Conservation (phyloP, 1,140 invertebrate genomes). For the Muscidifurax raptorellus region DNA sequence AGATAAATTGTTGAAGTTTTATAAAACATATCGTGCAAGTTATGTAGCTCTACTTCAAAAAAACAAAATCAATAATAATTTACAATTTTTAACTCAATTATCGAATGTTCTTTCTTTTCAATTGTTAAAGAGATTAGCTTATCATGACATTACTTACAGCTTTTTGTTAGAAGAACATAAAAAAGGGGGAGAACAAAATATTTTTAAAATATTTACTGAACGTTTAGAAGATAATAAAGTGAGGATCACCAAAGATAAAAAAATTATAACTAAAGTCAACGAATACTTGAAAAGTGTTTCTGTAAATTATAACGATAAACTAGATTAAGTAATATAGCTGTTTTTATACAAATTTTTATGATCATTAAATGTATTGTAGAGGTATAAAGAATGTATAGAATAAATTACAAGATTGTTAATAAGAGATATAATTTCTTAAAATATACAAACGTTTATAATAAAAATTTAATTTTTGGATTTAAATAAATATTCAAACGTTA, state of each 20-base stretch:
- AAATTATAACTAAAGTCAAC: not conserved
- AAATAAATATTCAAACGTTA: no score
- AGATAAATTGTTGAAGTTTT: not conserved
- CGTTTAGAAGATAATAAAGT: not conserved
- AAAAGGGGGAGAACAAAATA: not conserved
- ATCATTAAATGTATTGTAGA: no score
- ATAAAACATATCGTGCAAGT: not conserved
- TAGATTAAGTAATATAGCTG: no score
- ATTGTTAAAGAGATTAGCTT: not conserved
- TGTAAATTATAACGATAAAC: no score
- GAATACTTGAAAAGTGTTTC: not conserved
- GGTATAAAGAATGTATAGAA: no score
- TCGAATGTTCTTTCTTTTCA: not conserved
- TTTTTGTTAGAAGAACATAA: not conserved
- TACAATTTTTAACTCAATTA: not conserved
- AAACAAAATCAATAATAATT: not conserved
- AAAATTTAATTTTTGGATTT: no score
- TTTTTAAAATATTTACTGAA: conserved; percentile 2
- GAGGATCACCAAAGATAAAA: not conserved
- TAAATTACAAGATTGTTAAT: no score
- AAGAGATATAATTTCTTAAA: no score
- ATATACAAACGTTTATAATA: no score
- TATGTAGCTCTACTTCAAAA: not conserved
- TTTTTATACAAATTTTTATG: no score
- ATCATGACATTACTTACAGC: not conserved